These are phyloP conservation scores for Muscicapa striata DNA, from an alignment of 2,797 vertebrate species.

Conservation along the genomic window DNA sequence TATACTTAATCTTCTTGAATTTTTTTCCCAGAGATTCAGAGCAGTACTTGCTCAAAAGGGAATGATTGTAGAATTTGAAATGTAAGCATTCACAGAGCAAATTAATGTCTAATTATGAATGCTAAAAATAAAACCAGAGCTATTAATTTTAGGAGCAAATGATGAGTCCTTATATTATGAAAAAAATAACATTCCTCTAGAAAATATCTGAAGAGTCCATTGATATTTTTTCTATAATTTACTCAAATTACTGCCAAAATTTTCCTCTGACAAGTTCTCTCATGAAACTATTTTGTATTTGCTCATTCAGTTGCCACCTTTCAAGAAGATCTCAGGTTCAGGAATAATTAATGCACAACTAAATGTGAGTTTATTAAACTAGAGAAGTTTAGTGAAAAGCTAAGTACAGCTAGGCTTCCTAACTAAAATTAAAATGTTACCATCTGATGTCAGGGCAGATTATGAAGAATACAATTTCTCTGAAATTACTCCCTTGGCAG, in stretches of 20 bases:
- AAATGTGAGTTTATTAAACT: not conserved
- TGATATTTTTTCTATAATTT: slow-evolving; percentile 44
- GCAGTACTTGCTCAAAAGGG: slow-evolving; percentile 6
- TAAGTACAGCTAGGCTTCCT: not conserved
- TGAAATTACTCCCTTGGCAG: slow-evolving; percentile 2
- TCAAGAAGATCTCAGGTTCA: not conserved
- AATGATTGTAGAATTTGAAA: slow-evolving; percentile 41
- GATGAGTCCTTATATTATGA: not conserved
- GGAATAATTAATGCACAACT: not conserved
- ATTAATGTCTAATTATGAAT: slow-evolving; percentile 57
- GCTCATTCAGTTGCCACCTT: not conserved
- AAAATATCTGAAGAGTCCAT: slow-evolving; percentile 47
- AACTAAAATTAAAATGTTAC: not conserved
- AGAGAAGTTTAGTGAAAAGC: not conserved
- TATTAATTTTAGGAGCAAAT: slow-evolving; percentile 56
- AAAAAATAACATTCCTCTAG: slow-evolving; percentile 39
- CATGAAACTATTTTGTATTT: not conserved
- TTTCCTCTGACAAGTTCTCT: not conserved
- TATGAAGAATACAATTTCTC: not conserved
- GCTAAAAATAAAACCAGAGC: slow-evolving; percentile 65
- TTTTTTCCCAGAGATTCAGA: slow-evolving; percentile 18
- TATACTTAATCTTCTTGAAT: not conserved
- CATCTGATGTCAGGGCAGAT: not conserved
- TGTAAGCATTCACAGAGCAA: slow-evolving; percentile 32
- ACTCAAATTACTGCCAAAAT: slow-evolving; percentile 25